Evolutionary conservation across 2,113 vertebrate species (phyloP), one percentile per base, ranked within the genome.

Genomic region (Elephantulus edwardii): DNA sequence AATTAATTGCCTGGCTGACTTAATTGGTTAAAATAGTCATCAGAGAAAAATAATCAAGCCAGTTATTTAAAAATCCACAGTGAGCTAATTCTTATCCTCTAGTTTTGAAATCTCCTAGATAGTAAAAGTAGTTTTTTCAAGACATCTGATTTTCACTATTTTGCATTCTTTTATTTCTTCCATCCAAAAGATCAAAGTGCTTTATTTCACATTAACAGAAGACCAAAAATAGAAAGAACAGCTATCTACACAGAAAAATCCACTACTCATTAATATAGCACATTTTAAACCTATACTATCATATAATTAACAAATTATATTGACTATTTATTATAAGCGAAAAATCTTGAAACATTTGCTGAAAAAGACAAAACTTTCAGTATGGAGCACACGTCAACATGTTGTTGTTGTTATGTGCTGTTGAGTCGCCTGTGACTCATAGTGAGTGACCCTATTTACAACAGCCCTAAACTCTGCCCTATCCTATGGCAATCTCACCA

Each of bases 51-150:
- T 72, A 83, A 91, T 33, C 13, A 92, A 86, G 42, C 24, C 38
- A 91, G 44, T 75, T 46, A 91, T 62, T 83, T 64, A 93, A 93
- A 81, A 42, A 62, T 14, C 38, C 26, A 81, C 6, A 95, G 35
- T 35, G 48, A 80, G 56, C 16, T 19, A 87, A 64, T 70, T 70
- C 87, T 62, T 24, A 81, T 30, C 22, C 40, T 84, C 38, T 38
- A 78, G 38, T 93, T 92, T 66, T 86, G 35, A 72, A 94, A 95
- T 77, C 82, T 2, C 5, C 13, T 74, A 10, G 20, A 92, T 92
- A 91, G 78, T 42, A 70, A 42, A 93, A 93, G n/a, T 70, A 56
- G 81, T 94, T 89, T 66, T 52, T 90, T 74, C 20, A 92, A 77
- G 20, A 2, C 20, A 78, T 81, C 58, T 89, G 74, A 66, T 74